Evolutionary conservation across 2,888 invertebrate species (phyloP).

Genomic region (Azorinus chamasolen): DNA sequence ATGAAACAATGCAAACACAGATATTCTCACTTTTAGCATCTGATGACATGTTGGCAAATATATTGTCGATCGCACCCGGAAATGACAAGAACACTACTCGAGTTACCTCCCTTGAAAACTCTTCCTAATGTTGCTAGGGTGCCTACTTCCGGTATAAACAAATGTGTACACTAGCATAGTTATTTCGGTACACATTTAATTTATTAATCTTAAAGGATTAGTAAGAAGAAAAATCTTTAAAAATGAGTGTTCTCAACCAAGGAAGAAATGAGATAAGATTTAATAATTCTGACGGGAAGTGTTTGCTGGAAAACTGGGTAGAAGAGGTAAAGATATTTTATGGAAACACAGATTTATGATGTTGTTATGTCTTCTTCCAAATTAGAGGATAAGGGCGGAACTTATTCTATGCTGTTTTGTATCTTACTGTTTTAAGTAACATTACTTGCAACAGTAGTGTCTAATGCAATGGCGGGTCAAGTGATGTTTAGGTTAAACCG

Average conservation of each 20-base stretch:
- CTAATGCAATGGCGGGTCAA: no score
- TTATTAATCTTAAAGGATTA: no score
- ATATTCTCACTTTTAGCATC: slow-evolving; percentile 20
- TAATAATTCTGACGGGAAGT: slow-evolving; percentile 84
- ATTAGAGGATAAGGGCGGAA: no score
- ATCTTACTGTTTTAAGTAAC: no score
- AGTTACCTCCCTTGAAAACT: slow-evolving; percentile 23
- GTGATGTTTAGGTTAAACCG: no score
- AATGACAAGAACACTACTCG: no score
- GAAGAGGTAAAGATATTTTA: slow-evolving; percentile 82
- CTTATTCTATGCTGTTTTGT: no score
- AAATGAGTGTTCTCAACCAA: slow-evolving; percentile 82
- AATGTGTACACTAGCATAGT: neutral
- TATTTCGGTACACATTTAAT: no score
- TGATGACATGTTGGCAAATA: slow-evolving; percentile 40
- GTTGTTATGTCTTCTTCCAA: no score
- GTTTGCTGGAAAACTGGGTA: slow-evolving; percentile 86
- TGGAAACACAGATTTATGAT: no score
- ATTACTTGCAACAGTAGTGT: no score
- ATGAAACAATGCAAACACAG: neutral
- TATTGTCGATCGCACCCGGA: neutral
- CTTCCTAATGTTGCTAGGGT: slow-evolving; percentile 46
- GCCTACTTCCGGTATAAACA: slow-evolving; percentile 55
- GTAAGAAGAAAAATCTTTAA: slow-evolving; percentile 17
- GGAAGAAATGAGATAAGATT: slow-evolving; percentile 85